Evolutionary conservation across 23 tunicate species (phyloP).

Genomic region (Ascidia mentula): DNA sequence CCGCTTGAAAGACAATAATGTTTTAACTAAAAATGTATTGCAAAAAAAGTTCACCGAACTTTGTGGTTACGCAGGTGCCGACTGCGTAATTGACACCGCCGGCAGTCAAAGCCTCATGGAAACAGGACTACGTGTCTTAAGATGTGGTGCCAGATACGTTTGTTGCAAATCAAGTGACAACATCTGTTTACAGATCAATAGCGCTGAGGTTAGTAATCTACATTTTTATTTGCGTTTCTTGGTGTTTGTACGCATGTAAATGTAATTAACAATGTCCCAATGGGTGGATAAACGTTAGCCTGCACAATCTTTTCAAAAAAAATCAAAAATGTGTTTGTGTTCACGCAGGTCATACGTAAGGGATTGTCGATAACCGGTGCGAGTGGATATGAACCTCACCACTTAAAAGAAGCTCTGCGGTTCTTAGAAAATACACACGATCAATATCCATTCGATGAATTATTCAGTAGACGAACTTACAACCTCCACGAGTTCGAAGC

Average conservation of each 20-base stretch:
- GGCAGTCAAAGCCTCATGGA: neutral
- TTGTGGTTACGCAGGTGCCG: neutral
- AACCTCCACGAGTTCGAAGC: neutral
- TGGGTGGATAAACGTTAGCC: too few species aligned
- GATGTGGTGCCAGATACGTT: neutral
- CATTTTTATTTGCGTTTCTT: too few species aligned
- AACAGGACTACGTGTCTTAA: neutral
- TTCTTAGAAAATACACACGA: neutral
- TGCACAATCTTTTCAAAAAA: too few species aligned
- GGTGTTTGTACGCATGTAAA: too few species aligned
- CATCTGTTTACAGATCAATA: neutral
- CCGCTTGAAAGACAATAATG: too few species aligned
- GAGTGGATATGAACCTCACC: neutral
- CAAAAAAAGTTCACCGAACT: too few species aligned
- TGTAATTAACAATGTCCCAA: too few species aligned
- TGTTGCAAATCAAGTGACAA: neutral
- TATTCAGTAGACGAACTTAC: neutral
- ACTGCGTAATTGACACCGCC: neutral
- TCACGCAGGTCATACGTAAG: neutral
- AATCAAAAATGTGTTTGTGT: too few species aligned
- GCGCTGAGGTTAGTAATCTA: neutral
- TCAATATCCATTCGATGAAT: constrained; percentile 4
- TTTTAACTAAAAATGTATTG: too few species aligned
- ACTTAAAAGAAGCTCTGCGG: neutral
- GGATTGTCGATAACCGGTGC: neutral